Percentiles rank a stretch among this genome's conserved stretches.
Evolutionary conservation across 2,797 vertebrate species (phyloP).

Genomic region (Leucoraja ocellata): DNA sequence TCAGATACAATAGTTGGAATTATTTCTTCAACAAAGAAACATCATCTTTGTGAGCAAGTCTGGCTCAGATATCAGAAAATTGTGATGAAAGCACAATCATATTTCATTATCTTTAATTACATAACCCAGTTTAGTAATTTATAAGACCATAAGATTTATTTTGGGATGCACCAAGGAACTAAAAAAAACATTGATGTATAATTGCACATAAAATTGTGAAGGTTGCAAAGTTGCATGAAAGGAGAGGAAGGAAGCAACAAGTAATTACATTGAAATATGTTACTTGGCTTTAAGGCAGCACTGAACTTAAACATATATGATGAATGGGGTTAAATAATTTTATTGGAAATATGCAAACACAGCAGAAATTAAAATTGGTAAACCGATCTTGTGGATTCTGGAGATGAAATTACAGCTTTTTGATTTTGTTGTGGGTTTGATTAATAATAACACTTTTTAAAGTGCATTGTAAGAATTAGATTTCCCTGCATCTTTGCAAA

Average conservation of each 20-base stretch:
- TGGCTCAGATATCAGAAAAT: background rate
- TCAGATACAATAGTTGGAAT: background rate
- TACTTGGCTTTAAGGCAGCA: background rate
- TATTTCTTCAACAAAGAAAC: background rate
- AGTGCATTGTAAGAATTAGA: background rate
- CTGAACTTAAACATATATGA: background rate
- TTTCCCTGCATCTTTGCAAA: background rate
- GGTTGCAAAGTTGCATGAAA: background rate
- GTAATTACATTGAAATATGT: background rate
- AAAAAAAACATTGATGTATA: background rate
- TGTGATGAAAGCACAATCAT: background rate
- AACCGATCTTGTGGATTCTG: background rate
- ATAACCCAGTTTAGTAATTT: background rate
- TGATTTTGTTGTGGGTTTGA: background rate
- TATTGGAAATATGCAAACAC: background rate
- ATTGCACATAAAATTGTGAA: background rate
- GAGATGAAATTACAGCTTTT: background rate
- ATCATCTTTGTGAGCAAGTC: background rate
- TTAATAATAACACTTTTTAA: background rate
- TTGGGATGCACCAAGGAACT: background rate
- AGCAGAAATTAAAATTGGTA: background rate
- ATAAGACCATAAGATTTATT: background rate
- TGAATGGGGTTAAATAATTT: background rate
- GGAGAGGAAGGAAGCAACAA: background rate
- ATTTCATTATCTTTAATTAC: background rate